phyloP scores from a whole-genome alignment of 2,888 invertebrate genomes.

The Sinodicranocentrus sp. region DNA sequence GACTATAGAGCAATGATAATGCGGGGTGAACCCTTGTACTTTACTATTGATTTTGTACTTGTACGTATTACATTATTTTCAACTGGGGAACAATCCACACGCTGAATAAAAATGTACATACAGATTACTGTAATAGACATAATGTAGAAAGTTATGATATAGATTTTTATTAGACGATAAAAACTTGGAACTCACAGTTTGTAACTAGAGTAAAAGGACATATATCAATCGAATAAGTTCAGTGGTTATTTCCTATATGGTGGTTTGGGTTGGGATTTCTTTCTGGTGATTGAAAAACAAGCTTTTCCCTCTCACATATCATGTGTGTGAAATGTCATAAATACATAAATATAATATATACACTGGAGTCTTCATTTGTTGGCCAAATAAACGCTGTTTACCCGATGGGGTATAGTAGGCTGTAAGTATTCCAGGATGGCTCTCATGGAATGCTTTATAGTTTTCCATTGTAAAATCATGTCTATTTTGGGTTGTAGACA shows the following conservation, averaged over 20 bases:
- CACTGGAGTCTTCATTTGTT: not conserved
- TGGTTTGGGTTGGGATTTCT: not conserved
- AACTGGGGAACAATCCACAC: constrained; percentile 63
- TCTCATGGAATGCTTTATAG: not conserved
- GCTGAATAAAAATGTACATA: constrained; percentile 56
- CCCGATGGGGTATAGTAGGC: not conserved
- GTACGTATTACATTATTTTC: constrained; percentile 40
- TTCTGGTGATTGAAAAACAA: not conserved
- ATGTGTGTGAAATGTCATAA: no score
- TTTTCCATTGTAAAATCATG: not conserved
- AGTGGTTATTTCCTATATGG: not conserved
- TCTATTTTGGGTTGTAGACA: not conserved
- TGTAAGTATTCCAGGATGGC: not conserved
- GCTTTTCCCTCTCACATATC: no score
- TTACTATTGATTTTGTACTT: not conserved
- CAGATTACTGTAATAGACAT: not conserved
- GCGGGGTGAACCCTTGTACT: not conserved
- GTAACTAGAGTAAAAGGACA: no score
- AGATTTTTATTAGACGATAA: not conserved
- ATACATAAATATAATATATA: not conserved
- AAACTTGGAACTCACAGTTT: not conserved
- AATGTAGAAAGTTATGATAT: constrained; percentile 3
- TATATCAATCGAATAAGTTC: not conserved
- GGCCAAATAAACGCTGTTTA: not conserved
- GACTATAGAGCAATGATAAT: not conserved